These are phyloP conservation scores for Cataglyphis albicans DNA, from an alignment of 2,888 invertebrate genomes.

Conservation along the genomic window DNA sequence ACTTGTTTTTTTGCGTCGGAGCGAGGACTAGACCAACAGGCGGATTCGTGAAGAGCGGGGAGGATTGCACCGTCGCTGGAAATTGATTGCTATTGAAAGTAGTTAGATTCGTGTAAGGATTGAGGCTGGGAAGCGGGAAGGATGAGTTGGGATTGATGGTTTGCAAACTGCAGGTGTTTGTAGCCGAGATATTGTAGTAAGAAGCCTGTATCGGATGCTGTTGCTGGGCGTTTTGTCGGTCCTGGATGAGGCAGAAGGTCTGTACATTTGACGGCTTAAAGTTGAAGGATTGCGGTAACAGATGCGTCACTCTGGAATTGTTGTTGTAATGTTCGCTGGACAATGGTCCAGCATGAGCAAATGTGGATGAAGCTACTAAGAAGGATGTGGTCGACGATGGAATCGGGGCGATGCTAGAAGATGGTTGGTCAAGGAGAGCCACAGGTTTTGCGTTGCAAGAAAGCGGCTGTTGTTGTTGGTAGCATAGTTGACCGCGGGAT, in stretches of 20 bases:
- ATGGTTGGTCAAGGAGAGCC: constrained; percentile 78
- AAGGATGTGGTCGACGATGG: constrained; percentile 75
- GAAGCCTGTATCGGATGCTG: constrained; percentile 71
- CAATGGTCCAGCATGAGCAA: constrained; percentile 74
- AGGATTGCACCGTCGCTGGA: constrained; percentile 61
- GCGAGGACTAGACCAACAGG: constrained; percentile 68
- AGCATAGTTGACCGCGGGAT: constrained; percentile 73
- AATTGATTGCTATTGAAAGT: constrained; percentile 72
- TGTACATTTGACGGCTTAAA: constrained; percentile 79
- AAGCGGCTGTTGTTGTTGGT: constrained; percentile 71
- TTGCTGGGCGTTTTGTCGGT: constrained; percentile 70
- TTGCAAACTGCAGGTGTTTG: constrained; percentile 76
- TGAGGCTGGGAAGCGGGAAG: constrained; percentile 72
- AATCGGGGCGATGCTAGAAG: constrained; percentile 61
- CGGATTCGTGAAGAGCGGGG: constrained; percentile 74
- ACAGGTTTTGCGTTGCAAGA: constrained; percentile 78
- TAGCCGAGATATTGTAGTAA: constrained; percentile 78
- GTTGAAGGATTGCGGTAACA: constrained; percentile 78
- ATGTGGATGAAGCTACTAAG: constrained; percentile 77
- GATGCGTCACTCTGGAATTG: constrained; percentile 68
- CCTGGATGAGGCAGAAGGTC: constrained; percentile 78
- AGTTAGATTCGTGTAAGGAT: constrained; percentile 69
- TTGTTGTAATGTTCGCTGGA: constrained; percentile 78
- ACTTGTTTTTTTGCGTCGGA: constrained; percentile 69
- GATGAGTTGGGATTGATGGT: constrained; percentile 74